phyloP scores from a whole-genome alignment of 2,888 invertebrate genomes.

The Chesias legatella region DNA sequence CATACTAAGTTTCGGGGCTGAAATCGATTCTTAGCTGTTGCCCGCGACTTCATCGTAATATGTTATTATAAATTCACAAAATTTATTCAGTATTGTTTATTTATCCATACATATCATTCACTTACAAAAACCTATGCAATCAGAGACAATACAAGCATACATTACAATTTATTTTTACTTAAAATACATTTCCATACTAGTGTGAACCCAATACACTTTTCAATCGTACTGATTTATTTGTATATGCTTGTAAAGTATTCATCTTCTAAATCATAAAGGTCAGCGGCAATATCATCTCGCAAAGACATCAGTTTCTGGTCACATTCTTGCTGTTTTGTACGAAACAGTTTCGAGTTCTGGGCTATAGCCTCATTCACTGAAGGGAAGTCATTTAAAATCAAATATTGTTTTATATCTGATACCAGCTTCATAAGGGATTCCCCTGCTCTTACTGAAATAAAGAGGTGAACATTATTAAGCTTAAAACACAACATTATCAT shows the following conservation, averaged over 20 bases:
- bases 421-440: constrained; percentile 98
- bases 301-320: constrained; percentile 95
- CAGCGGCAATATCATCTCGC: constrained; percentile 96
- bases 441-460: constrained; percentile 90
- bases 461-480: background rate
- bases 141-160: too few species aligned
- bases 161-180: too few species aligned
- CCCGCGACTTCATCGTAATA: too few species aligned
- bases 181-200: too few species aligned
- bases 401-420: constrained; percentile 98
- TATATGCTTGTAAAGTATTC: constrained; percentile 94
- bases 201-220: too few species aligned
- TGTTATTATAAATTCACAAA: too few species aligned
- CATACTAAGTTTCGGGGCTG: too few species aligned
- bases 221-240: constrained; percentile 79
- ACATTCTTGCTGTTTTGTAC: constrained; percentile 94
- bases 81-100: too few species aligned
- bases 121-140: too few species aligned
- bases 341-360: constrained; percentile 93
- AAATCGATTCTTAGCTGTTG: too few species aligned
- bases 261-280: constrained; percentile 94
- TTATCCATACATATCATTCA: too few species aligned
- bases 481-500: too few species aligned
- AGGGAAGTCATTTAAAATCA: constrained; percentile 98
- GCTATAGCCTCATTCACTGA: constrained; percentile 98